phyloP scores from a whole-genome alignment of 2,888 invertebrate genomes.

The Philopedon plagiatum region DNA sequence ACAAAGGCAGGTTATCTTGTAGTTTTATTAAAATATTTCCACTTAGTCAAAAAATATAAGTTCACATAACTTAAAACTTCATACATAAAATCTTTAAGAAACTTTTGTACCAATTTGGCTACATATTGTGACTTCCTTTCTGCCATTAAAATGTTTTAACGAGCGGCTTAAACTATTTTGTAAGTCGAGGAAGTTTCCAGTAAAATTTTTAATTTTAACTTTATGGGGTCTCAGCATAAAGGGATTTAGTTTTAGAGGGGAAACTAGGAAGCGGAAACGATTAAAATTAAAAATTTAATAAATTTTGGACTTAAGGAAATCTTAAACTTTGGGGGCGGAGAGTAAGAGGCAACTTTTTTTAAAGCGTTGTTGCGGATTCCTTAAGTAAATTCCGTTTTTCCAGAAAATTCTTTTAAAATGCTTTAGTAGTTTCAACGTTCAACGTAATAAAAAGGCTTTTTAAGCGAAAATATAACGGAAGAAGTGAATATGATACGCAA shows the following conservation, averaged over 20 bases:
- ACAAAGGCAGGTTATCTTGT: not conserved
- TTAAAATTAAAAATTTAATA: slow-evolving; percentile 47
- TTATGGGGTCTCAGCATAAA: slow-evolving; percentile 34
- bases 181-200: slow-evolving; percentile 42
- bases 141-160: slow-evolving; percentile 49
- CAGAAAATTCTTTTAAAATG: not conserved
- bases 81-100: slow-evolving; percentile 38
- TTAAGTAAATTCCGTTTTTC: not conserved
- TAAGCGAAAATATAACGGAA: no score
- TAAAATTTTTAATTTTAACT: slow-evolving; percentile 49
- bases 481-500: no score
- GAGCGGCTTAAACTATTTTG: slow-evolving; percentile 48
- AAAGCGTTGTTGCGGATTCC: not conserved
- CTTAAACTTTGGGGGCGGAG: not conserved
- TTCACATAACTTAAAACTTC: slow-evolving; percentile 41
- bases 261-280: slow-evolving; percentile 26
- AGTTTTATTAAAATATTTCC: slow-evolving; percentile 3
- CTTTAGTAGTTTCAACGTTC: no score
- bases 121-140: slow-evolving; percentile 45
- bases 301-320: slow-evolving; percentile 21
- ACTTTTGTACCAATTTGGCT: slow-evolving; percentile 47
- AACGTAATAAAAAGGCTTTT: no score
- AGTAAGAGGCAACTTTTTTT: not conserved
- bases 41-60: slow-evolving; percentile 19
- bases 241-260: slow-evolving; percentile 14